Evolutionary conservation across 1,140 invertebrate species (phyloP), one percentile per base, ranked within the genome.

Genomic region (Caenorhabditis latens): DNA sequence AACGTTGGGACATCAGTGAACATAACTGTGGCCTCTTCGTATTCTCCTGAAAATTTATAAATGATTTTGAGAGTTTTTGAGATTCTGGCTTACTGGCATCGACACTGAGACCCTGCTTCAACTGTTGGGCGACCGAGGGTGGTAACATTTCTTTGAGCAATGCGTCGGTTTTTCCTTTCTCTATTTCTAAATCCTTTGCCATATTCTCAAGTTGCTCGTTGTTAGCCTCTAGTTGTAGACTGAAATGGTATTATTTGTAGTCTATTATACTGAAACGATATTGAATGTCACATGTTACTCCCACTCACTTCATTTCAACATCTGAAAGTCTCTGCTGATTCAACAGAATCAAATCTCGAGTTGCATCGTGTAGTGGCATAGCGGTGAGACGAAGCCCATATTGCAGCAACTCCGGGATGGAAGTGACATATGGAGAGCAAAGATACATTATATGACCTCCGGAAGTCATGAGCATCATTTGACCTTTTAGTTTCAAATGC

Each of bases 321-420:
- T 99, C 97, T 0, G 97, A 97, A 93, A 98, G 97, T 93, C 98
- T 98, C 93, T 98, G 97, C 93, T 99, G 97, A 9, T 97, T 98
- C 94, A 99, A 96, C 50, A 99, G 94, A 14, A 99, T 97, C 88
- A 99, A 94, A 94, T 99, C 98, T 89, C 97, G 94, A 2, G 97
- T 99, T 0, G 97, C 96, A 93, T 99, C 98, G 93, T 99, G 97
- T 11, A 99, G 94, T 5, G 97, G 97, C 88, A 99, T 97, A 93
- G 98, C 97, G 87, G 96, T 97, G 86, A 99, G 95, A 91, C 96
- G 97, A 3, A 99, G 94, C 6, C 97, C 97, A 84, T 90, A 91
- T 79, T 91, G 89, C 13, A 92, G 67, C 13, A 91, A 87, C 85
- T 91, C 91, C 2, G 91, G 91, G n/a, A 92, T 92, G 42, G 89